These are phyloP conservation scores for Dipodomys spectabilis DNA, from an alignment of 2,113 vertebrate genomes.

Conservation along the genomic window DNA sequence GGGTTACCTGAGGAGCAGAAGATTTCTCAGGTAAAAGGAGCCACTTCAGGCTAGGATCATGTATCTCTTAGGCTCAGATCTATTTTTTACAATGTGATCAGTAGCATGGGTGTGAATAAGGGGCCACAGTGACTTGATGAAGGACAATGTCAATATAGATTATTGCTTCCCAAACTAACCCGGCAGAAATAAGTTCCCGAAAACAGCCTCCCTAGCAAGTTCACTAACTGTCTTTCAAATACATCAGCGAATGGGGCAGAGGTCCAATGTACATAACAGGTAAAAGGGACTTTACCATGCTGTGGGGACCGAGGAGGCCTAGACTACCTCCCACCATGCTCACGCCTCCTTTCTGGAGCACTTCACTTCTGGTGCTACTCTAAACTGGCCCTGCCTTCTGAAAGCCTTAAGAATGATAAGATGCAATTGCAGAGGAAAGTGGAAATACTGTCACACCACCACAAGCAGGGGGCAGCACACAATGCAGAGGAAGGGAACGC, in stretches of 20 bases:
- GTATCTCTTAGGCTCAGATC: background rate
- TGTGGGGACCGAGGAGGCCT: background rate
- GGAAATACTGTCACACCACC: background rate
- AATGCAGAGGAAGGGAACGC: background rate
- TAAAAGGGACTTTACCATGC: background rate
- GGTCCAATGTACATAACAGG: background rate
- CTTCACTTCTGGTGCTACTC: background rate
- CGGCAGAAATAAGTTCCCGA: background rate
- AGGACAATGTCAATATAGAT: background rate
- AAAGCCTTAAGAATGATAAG: background rate
- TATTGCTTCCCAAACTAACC: background rate
- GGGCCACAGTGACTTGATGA: background rate
- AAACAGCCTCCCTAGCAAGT: background rate
- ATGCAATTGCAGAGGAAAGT: background rate
- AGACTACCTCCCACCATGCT: background rate
- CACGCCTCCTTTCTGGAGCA: background rate
- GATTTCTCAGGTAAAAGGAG: background rate
- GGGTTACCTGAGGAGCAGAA: background rate
- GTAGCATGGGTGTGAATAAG: background rate
- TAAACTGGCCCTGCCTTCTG: background rate
- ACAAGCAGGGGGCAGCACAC: too few relatives aligned
- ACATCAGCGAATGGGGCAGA: background rate
- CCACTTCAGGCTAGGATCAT: fast-evolving
- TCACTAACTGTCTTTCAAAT: background rate
- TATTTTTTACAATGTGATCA: background rate